Percentiles rank a stretch among this genome's conserved stretches.
These are phyloP conservation scores for Anguilla pacifica DNA, from an alignment of 2,797 vertebrate genomes.

Conservation along the genomic window DNA sequence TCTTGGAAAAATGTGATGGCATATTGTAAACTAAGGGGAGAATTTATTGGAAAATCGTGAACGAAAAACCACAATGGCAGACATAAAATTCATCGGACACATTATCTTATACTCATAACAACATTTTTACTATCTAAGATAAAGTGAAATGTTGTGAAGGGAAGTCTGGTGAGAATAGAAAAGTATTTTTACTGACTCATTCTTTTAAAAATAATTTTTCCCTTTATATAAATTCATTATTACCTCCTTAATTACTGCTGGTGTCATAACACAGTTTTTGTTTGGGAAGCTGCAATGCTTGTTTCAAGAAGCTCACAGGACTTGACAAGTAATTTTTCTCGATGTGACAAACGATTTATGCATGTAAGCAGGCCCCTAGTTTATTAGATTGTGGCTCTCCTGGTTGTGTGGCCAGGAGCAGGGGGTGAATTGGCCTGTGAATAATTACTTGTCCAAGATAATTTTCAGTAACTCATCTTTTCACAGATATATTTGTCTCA, in stretches of 20 bases:
- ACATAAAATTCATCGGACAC: background rate
- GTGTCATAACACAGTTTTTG: background rate
- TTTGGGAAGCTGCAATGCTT: background rate
- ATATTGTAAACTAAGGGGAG: background rate
- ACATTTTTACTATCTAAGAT: background rate
- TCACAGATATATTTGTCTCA: conserved; percentile 47
- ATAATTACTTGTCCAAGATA: conserved; percentile 53
- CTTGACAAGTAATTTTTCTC: conserved; percentile 40
- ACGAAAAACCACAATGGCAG: background rate
- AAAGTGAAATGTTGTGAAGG: background rate
- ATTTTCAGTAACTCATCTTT: conserved; percentile 42
- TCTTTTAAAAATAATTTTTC: background rate
- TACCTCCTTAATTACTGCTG: background rate
- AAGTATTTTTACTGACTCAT: background rate
- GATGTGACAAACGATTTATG: conserved; percentile 40
- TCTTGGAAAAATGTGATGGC: background rate
- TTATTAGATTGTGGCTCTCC: background rate
- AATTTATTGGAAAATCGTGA: background rate
- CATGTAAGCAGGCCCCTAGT: background rate
- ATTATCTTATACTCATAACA: background rate
- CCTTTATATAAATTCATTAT: background rate
- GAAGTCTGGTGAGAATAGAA: background rate
- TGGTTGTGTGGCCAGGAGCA: conserved; percentile 20
- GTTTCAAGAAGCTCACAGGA: background rate
- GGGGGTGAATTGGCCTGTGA: conserved; percentile 12